Conservation (phyloP, 2,113 vertebrate species). For the Panthera tigris region DNA sequence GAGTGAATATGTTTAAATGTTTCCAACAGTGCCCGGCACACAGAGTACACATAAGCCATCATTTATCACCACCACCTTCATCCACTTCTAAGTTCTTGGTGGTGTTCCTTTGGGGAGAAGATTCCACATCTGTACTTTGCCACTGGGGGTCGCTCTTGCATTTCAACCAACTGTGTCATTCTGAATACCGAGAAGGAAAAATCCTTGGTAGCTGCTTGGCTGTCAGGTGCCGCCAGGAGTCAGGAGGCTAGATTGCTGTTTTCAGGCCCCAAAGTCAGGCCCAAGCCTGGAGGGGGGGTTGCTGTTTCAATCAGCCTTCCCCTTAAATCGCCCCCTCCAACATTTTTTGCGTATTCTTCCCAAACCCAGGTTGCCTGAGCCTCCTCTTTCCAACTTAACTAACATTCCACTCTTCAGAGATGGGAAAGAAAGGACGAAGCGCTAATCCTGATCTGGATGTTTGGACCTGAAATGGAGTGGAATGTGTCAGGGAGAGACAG, state of each 20-base stretch:
- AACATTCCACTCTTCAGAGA: not conserved
- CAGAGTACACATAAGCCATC: not conserved
- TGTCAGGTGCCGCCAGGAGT: not conserved
- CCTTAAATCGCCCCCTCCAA: not conserved
- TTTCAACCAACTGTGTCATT: conserved; percentile 4
- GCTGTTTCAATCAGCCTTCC: not conserved
- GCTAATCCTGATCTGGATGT: not conserved
- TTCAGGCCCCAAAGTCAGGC: not conserved
- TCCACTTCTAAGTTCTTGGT: not conserved
- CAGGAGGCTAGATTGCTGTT: not conserved
- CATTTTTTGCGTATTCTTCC: not conserved
- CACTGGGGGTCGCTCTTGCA: conserved; percentile 83
- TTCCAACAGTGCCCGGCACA: not conserved
- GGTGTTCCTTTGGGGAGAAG: not conserved
- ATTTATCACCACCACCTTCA: not conserved
- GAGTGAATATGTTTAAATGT: not conserved
- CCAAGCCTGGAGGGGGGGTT: not conserved
- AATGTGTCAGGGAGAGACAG: not conserved
- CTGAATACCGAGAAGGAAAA: not conserved
- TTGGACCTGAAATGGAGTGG: not conserved
- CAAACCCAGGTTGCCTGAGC: not conserved
- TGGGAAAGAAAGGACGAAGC: not conserved
- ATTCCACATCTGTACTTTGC: not conserved
- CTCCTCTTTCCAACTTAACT: not conserved
- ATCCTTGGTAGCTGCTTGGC: not conserved